A percentile compares a stretch with the other conserved stretches of the same genome.
Conservation (phyloP, 2,113 vertebrate genomes). For the Ceyx cyanopectus region DNA sequence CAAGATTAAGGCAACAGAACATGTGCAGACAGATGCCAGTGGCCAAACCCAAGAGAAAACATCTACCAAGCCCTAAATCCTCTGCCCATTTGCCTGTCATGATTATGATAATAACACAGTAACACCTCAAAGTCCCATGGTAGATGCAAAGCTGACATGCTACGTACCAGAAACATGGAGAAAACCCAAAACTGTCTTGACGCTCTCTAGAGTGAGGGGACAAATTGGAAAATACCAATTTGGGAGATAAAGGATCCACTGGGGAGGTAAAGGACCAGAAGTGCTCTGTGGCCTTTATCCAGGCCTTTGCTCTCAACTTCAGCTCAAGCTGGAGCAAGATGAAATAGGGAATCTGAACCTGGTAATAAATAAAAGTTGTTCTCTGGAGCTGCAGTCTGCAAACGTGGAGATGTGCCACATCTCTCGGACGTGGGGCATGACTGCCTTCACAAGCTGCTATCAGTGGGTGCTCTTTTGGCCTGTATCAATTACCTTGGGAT, state of each 20-base stretch:
- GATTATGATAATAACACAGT: neutral
- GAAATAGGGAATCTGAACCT: neutral
- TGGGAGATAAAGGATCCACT: neutral
- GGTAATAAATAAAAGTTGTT: neutral
- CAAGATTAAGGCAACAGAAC: neutral
- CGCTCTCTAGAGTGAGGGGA: neutral
- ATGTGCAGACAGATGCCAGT: fast-evolving
- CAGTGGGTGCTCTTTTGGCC: neutral
- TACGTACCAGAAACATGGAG: neutral
- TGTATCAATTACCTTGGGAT: neutral
- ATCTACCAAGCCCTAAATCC: neutral
- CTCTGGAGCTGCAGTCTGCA: neutral
- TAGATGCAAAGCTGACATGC: neutral
- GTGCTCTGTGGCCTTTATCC: neutral
- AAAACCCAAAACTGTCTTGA: neutral
- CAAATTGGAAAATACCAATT: neutral
- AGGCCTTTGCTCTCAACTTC: neutral
- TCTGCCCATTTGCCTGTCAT: neutral
- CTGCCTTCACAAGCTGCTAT: neutral
- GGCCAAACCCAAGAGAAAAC: neutral
- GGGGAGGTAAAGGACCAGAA: neutral
- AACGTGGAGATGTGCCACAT: neutral
- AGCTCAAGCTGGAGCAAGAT: neutral
- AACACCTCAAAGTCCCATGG: neutral
- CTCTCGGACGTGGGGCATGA: neutral